Conservation (phyloP, 2,888 invertebrate genomes). For the Pterostichus madidus region DNA sequence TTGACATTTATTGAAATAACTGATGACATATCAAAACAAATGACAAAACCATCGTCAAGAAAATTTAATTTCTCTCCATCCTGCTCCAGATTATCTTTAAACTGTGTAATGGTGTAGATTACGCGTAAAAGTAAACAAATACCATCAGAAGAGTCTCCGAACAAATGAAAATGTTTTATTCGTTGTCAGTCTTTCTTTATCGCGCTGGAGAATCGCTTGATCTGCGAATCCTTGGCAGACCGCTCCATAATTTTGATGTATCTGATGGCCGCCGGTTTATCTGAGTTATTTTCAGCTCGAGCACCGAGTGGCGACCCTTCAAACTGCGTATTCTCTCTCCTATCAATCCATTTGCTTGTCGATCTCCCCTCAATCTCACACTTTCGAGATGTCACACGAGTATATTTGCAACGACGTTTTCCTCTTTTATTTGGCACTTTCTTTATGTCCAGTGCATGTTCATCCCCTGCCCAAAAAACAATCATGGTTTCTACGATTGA, state of each 20-base stretch:
- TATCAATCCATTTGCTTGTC: conserved; percentile 40
- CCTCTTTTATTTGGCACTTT: conserved; percentile 15
- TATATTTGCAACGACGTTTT: conserved; percentile 16
- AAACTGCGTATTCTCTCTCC: conserved; percentile 26
- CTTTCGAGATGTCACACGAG: conserved; percentile 30
- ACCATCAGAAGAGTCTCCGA: too few species aligned
- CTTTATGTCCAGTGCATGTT: conserved; percentile 8
- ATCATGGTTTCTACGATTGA: neutral
- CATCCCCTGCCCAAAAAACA: conserved; percentile 14
- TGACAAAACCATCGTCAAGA: too few species aligned
- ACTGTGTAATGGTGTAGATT: too few species aligned
- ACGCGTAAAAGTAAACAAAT: too few species aligned
- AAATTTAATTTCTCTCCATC: too few species aligned
- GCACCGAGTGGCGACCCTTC: conserved; percentile 7
- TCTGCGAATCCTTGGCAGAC: conserved; percentile 15
- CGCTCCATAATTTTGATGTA: conserved; percentile 29
- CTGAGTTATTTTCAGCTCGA: conserved; percentile 9
- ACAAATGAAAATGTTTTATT: too few species aligned
- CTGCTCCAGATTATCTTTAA: too few species aligned
- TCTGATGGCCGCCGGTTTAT: conserved; percentile 20
- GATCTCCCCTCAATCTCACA: conserved; percentile 18
- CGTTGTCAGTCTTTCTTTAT: too few species aligned
- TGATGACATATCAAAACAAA: too few species aligned
- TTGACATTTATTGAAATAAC: too few species aligned
- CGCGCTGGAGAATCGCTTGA: neutral